phyloP scores from a whole-genome alignment of 1,140 invertebrate species.

The Paraescarpia echinospica region DNA sequence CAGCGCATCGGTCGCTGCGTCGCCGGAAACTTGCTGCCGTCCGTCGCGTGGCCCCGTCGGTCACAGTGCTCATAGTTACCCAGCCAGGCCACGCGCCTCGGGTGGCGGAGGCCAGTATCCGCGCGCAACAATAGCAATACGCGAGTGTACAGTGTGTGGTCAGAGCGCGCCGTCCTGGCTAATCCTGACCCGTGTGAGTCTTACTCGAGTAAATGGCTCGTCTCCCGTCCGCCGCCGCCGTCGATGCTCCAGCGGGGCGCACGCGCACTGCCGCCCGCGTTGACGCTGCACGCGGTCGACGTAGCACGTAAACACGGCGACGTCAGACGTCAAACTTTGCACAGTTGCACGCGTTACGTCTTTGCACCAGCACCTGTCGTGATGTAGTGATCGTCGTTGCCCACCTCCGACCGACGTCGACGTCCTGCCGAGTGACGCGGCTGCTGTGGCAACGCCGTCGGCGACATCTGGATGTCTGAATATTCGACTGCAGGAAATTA shows the following conservation, averaged over 20 bases:
- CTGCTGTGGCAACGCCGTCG: neutral
- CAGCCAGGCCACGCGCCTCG: too few relatives aligned
- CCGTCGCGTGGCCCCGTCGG: too few relatives aligned
- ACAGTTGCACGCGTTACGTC: neutral
- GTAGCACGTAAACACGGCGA: neutral
- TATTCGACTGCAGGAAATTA: neutral
- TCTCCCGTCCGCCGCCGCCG: too few relatives aligned
- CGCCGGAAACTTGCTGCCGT: neutral
- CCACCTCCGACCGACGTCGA: too few relatives aligned
- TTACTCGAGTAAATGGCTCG: neutral
- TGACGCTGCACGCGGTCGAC: neutral
- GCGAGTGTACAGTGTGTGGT: neutral
- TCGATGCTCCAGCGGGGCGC: too few relatives aligned
- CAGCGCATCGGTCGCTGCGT: neutral
- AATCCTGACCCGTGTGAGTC: neutral
- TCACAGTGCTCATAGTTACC: neutral
- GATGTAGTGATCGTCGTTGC: neutral
- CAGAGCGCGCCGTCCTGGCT: neutral
- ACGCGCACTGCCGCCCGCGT: neutral
- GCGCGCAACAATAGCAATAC: neutral
- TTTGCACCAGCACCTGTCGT: neutral
- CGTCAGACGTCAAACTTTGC: neutral
- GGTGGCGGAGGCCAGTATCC: neutral
- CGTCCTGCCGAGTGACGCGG: neutral
- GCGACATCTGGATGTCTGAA: neutral